Conservation (phyloP, 2,113 vertebrate species). For the Tychaedon coryphoeus region DNA sequence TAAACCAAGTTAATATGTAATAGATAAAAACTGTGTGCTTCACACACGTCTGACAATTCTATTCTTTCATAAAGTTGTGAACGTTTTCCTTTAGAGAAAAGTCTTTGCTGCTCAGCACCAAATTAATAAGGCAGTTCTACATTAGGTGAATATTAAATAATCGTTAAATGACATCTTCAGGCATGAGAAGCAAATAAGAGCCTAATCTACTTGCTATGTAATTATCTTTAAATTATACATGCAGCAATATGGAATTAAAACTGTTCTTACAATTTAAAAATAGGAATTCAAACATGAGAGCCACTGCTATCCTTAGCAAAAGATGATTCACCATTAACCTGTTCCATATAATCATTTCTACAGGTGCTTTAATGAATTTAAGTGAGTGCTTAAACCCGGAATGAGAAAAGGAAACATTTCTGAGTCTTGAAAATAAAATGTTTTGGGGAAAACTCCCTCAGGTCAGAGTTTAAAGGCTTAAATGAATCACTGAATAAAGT, state of each 20-base stretch:
- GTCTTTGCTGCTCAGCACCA: not conserved
- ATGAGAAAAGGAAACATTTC: not conserved
- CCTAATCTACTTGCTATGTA: not conserved
- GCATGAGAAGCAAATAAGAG: constrained; percentile 13
- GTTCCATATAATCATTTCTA: not conserved
- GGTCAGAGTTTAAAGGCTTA: not conserved
- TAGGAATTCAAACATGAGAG: not conserved
- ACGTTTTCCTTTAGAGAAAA: not conserved
- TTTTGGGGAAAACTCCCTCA: not conserved
- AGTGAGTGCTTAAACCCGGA: not conserved
- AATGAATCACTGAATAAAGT: not conserved
- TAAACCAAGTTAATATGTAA: not conserved
- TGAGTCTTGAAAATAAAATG: not conserved
- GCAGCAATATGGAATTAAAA: constrained; percentile 7
- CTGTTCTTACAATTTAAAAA: not conserved
- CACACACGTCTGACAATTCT: not conserved
- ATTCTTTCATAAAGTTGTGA: not conserved
- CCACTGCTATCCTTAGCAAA: not conserved
- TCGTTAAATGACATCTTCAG: constrained; percentile 9
- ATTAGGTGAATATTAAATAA: constrained; percentile 35
- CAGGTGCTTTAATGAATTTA: not conserved
- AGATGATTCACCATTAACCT: not conserved
- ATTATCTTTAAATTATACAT: constrained; percentile 21
- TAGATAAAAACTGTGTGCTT: not conserved
- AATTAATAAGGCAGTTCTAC: not conserved